phyloP scores from a whole-genome alignment of 2,888 invertebrate genomes.

The Artemia sinica region DNA sequence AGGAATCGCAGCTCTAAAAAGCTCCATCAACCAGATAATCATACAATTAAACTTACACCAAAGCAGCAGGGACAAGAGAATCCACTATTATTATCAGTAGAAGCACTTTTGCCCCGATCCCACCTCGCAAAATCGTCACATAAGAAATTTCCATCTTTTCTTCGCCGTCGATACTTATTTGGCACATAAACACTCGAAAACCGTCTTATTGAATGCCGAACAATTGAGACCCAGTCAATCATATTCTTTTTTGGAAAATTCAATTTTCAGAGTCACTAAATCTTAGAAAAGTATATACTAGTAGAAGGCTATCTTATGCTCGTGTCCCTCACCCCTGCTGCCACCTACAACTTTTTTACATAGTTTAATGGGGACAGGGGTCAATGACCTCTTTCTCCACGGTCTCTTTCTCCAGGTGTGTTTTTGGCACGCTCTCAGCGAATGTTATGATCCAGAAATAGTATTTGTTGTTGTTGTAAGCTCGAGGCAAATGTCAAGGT shows the following conservation, averaged over 20 bases:
- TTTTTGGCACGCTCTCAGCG: no score
- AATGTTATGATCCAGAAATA: no score
- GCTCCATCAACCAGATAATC: constrained; percentile 26
- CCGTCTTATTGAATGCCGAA: constrained; percentile 48
- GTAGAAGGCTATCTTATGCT: no score
- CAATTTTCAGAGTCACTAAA: no score
- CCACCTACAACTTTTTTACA: no score
- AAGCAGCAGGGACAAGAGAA: constrained; percentile 16
- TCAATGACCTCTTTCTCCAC: no score
- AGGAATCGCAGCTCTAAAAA: constrained; percentile 12
- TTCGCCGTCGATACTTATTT: constrained; percentile 43
- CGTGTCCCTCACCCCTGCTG: no score
- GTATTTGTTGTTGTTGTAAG: no score
- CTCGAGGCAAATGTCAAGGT: no score
- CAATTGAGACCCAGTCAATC: constrained; percentile 62
- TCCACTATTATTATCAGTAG: neutral
- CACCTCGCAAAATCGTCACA: neutral
- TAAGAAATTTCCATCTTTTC: constrained; percentile 25
- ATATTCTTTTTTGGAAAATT: constrained; percentile 31
- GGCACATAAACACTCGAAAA: constrained; percentile 50
- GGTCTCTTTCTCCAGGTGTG: no score
- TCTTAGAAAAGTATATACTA: no score
- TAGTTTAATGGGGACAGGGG: no score
- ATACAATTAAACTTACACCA: constrained; percentile 31
- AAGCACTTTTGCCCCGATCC: neutral